These are phyloP conservation scores for Colaptes auratus DNA, from an alignment of 2,113 vertebrate genomes.

Conservation along the genomic window DNA sequence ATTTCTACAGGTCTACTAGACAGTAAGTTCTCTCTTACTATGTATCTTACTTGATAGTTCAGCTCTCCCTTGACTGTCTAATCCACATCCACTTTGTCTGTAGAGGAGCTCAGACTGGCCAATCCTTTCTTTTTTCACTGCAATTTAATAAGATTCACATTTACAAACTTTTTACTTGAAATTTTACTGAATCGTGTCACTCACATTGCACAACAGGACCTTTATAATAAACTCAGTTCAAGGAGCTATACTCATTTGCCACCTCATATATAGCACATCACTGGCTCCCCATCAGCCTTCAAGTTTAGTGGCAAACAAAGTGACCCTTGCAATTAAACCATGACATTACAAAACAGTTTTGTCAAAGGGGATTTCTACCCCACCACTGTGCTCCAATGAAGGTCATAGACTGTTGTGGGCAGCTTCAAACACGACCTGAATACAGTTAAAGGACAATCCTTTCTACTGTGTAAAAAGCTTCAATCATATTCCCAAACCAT, in stretches of 20 bases:
- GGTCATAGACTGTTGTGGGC: background rate
- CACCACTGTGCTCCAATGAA: background rate
- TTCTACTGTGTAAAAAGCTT: conserved; percentile 24
- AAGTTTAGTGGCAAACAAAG: background rate
- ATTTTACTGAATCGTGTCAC: background rate
- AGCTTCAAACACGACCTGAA: conserved; percentile 1
- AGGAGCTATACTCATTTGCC: background rate
- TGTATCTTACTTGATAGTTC: background rate
- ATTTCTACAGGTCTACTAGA: background rate
- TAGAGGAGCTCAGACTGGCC: background rate
- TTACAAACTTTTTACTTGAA: background rate
- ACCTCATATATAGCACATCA: background rate
- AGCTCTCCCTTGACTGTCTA: background rate
- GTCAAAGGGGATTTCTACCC: background rate
- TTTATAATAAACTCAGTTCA: background rate
- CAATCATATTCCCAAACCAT: conserved; percentile 36
- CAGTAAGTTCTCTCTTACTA: too few relatives aligned
- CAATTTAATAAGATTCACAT: background rate
- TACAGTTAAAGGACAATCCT: conserved; percentile 1
- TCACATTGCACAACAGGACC: background rate
- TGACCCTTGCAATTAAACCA: conserved; percentile 37
- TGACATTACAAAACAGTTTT: background rate
- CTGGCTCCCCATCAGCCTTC: background rate
- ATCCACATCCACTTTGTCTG: background rate
- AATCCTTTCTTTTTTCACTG: background rate